phyloP scores from a whole-genome alignment of 2,888 invertebrate genomes.

The Pantelozetes paolii region DNA sequence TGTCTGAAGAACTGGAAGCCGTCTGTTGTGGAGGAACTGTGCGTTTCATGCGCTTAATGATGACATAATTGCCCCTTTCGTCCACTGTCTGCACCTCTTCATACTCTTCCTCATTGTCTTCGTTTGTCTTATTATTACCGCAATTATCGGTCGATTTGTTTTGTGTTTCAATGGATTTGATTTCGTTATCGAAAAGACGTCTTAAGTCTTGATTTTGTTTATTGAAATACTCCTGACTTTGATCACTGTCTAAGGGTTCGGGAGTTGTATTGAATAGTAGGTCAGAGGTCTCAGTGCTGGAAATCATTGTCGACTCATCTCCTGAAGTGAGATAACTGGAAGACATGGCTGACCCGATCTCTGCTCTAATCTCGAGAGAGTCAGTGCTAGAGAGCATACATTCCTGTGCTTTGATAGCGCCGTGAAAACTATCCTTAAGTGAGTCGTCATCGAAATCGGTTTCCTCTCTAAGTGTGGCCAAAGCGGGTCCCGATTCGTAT shows the following conservation, averaged over 20 bases:
- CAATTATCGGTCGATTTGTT: neutral
- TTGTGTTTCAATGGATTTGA: neutral
- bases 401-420: constrained; percentile 42
- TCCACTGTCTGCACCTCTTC: constrained; percentile 58
- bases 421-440: constrained; percentile 31
- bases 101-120: constrained; percentile 58
- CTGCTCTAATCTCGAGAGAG: constrained; percentile 71
- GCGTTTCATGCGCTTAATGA: constrained; percentile 54
- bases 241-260: neutral
- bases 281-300: constrained; percentile 67
- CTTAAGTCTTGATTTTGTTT: neutral
- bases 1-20: constrained; percentile 18
- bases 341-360: constrained; percentile 78
- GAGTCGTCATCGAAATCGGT: constrained; percentile 25
- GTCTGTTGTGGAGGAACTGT: constrained; percentile 15
- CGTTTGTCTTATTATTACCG: constrained; percentile 42
- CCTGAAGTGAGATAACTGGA: constrained; percentile 60
- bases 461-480: constrained; percentile 32
- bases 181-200: constrained; percentile 26
- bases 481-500: constrained; percentile 21
- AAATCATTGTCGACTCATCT: constrained; percentile 74
- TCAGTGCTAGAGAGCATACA: constrained; percentile 65
- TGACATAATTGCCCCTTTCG: constrained; percentile 58
- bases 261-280: constrained; percentile 47
- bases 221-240: neutral